These are phyloP conservation scores for Megaptera novaeangliae DNA, from an alignment of 2,113 vertebrate genomes.

Conservation along the genomic window DNA sequence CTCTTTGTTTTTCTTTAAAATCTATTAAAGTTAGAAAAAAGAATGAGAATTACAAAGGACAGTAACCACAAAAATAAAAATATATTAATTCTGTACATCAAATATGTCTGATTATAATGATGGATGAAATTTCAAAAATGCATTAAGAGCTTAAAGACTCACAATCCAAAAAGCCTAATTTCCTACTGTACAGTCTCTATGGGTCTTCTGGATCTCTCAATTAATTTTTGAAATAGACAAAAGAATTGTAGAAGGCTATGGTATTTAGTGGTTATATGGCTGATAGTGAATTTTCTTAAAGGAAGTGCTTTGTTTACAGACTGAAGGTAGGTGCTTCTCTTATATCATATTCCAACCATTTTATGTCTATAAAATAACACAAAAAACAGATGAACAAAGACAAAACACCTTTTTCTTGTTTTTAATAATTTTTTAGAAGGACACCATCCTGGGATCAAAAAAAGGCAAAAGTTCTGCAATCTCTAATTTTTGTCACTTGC, in stretches of 20 bases:
- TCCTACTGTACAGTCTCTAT: not conserved
- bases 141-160: not conserved
- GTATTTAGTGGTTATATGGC: not conserved
- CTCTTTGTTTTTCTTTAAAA: not conserved
- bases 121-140: not conserved
- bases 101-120: not conserved
- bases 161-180: not conserved
- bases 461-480: not conserved
- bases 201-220: not conserved
- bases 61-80: not conserved
- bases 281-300: not conserved
- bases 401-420: not conserved
- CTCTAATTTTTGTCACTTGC: not conserved
- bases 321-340: not conserved
- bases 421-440: not conserved
- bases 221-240: not conserved
- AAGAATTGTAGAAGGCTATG: not conserved
- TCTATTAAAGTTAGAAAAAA: not conserved
- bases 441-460: not conserved
- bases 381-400: not conserved
- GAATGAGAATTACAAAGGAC: not conserved
- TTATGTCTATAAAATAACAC: not conserved
- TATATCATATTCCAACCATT: not conserved
- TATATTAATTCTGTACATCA: not conserved
- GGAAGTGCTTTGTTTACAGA: not conserved